Conservation (phyloP, 2,888 invertebrate genomes). For the Melolontha melolontha region DNA sequence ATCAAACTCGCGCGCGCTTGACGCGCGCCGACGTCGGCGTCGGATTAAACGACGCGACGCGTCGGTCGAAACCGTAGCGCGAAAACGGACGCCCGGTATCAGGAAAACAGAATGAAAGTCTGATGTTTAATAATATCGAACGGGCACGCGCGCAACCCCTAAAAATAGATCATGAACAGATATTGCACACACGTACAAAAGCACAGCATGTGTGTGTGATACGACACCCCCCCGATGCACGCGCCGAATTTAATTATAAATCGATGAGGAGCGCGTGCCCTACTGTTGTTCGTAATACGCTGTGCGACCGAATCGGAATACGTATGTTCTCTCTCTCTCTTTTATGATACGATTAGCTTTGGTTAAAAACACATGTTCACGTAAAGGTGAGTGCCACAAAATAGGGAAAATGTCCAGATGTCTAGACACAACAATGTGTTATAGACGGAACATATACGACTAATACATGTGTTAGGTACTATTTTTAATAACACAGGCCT, state of each 20-base stretch:
- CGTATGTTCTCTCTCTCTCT: slow-evolving; percentile 48
- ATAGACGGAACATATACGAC: too few relatives aligned
- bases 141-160: slow-evolving; percentile 56
- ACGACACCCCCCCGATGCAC: slow-evolving; percentile 45
- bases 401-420: background rate
- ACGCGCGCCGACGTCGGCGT: slow-evolving; percentile 51
- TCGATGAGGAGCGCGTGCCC: slow-evolving; percentile 38
- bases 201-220: slow-evolving; percentile 13
- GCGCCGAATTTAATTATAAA: slow-evolving; percentile 52
- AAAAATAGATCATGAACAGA: slow-evolving; percentile 59
- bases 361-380: too few relatives aligned
- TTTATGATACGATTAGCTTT: slow-evolving; percentile 14
- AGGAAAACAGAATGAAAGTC: slow-evolving; percentile 53
- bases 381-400: slow-evolving; percentile 8
- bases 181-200: slow-evolving; percentile 45
- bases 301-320: slow-evolving; percentile 55
- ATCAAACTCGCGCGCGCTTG: slow-evolving; percentile 39
- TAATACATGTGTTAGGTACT: too few relatives aligned
- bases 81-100: slow-evolving; percentile 59
- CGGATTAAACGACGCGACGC: slow-evolving; percentile 60
- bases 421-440: too few relatives aligned
- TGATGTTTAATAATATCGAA: slow-evolving; percentile 45
- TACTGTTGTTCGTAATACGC: slow-evolving; percentile 48
- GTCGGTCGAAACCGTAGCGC: slow-evolving; percentile 57
- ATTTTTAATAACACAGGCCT: too few relatives aligned